Evolutionary conservation across 1,140 invertebrate species (phyloP).

Genomic region (Eurosta solidaginis): DNA sequence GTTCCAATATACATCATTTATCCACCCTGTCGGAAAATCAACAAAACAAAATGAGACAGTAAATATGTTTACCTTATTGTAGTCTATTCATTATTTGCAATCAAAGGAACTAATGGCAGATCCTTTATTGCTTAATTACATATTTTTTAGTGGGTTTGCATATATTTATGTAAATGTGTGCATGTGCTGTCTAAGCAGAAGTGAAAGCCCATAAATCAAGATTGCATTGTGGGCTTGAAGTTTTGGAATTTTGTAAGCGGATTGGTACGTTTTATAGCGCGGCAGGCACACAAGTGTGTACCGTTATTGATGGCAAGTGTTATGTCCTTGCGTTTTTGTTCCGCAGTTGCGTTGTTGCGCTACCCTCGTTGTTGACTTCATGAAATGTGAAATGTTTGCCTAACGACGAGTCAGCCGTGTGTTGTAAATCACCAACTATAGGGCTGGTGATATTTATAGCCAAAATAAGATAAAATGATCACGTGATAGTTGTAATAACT

Average conservation of each 20-base stretch:
- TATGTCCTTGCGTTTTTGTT: not conserved
- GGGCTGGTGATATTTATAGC: not conserved
- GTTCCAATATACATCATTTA: no score
- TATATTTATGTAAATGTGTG: not conserved
- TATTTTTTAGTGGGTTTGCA: no score
- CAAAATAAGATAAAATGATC: not conserved
- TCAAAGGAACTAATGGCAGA: no score
- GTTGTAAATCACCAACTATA: not conserved
- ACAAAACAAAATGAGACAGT: no score
- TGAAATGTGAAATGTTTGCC: not conserved
- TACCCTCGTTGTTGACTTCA: not conserved
- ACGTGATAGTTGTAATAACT: not conserved
- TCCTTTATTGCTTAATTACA: no score
- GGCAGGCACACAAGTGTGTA: not conserved
- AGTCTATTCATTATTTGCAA: no score
- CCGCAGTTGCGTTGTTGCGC: not conserved
- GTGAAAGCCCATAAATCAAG: constrained; percentile 4
- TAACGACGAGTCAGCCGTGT: not conserved
- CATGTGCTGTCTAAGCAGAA: not conserved
- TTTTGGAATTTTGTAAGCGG: not conserved
- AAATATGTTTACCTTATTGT: no score
- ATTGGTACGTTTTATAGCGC: not conserved
- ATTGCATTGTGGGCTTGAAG: not conserved
- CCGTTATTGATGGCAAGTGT: not conserved
- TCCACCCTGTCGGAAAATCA: no score